Evolutionary conservation across 1,140 invertebrate genomes (phyloP), one percentile per base, ranked within the genome.

Genomic region (Diorhabda carinulata): DNA sequence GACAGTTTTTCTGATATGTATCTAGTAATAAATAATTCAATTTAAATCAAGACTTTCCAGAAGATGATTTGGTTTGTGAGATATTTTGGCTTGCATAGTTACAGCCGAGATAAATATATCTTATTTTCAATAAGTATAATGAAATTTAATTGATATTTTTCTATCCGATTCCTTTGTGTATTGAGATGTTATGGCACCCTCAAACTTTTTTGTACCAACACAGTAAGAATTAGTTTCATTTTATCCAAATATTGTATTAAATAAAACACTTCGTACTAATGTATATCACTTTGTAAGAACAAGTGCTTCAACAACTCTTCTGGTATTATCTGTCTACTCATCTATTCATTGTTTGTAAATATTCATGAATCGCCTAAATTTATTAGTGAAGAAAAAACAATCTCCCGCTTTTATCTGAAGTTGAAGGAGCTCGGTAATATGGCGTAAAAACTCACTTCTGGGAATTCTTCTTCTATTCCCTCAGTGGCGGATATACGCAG

Each of bases 351-450:
- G 64, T 57, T 57, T 57, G 64, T 71, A 71, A 71, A 71, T 71
- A 71, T 71, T 71, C 70, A 71, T 71, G 70, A 71, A 71, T 64
- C 69, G 69, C 70, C 66, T 57, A 67, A 71, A 66, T 66, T 71
- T 71, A 71, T 71, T 71, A 71, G 70, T 71, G 65, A 68, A 71
- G 63, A 66, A 60, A 43, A 65, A 63, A 57, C 66, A 67, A 71
- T 71, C 70, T 65, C 57, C 43, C 47, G 62, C 52, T 59, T 25
- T 68, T 68, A 71, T 71, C 70, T 62, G 66, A 68, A 6, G 10
- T 41, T 52, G 47, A 68, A 52, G 57, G 47, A 57, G 43, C 57
- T 47, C 40, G 25, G 43, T 43, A 47, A 63, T 61, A 68, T 43
- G 25, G 43, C 41, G 56, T 56, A 68, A 44, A 67, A 41, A 67